These are phyloP conservation scores for Pocillopora damicornis DNA, from an alignment of 64 coral and sea anemone genomes.

Conservation along the genomic window DNA sequence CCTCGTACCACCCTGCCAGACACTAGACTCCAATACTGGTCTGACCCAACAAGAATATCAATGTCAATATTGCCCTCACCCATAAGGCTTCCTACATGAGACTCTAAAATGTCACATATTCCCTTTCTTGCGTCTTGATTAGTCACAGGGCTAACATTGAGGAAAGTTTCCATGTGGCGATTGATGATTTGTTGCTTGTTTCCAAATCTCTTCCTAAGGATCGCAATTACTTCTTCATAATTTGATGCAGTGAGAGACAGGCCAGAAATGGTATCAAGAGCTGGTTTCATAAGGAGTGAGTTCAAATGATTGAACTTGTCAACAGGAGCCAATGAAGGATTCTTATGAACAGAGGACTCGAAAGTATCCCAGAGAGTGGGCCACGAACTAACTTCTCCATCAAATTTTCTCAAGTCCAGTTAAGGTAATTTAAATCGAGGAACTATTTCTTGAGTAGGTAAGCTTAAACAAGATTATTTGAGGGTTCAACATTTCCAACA, in stretches of 20 bases:
- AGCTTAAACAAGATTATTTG: too few species aligned
- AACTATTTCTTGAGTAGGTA: too few species aligned
- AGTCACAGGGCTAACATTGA: not conserved
- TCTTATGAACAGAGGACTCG: conserved; percentile 21
- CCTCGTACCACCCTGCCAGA: too few species aligned
- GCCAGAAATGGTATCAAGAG: conserved; percentile 28
- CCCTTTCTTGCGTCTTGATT: not conserved
- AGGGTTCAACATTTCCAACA: too few species aligned
- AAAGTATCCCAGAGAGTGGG: conserved; percentile 42
- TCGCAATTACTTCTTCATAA: conserved; percentile 28
- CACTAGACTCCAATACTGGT: not conserved
- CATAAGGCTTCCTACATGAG: conserved; percentile 14
- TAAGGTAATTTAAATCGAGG: conserved; percentile 25
- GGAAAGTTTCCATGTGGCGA: conserved; percentile 17
- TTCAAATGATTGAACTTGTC: conserved; percentile 54
- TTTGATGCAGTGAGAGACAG: conserved; percentile 32
- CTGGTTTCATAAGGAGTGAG: not conserved
- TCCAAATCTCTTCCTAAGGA: conserved; percentile 34
- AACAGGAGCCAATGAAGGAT: not conserved
- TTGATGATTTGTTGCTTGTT: not conserved
- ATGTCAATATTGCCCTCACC: conserved; percentile 9
- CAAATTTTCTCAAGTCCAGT: conserved; percentile 40
- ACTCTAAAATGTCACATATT: conserved; percentile 18
- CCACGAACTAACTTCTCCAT: conserved; percentile 15
- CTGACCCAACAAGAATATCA: conserved; percentile 37